These are phyloP conservation scores for Ectobius pallidus DNA, from an alignment of 2,888 invertebrate genomes.

Conservation along the genomic window DNA sequence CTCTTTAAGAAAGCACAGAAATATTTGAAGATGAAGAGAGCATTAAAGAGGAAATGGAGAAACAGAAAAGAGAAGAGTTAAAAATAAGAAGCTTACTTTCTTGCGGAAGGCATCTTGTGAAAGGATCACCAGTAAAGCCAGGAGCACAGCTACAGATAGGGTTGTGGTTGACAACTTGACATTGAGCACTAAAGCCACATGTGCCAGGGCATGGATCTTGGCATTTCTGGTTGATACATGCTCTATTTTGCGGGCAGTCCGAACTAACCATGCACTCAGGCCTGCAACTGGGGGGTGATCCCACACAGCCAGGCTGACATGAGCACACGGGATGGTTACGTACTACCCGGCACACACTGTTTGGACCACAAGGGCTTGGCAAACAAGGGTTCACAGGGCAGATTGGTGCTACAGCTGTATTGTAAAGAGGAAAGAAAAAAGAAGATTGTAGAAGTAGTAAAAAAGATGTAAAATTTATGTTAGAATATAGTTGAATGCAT, in stretches of 20 bases:
- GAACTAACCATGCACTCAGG: constrained; percentile 81
- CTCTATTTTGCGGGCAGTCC: constrained; percentile 75
- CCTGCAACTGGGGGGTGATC: constrained; percentile 76
- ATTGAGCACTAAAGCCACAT: constrained; percentile 77
- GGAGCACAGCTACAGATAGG: constrained; percentile 62
- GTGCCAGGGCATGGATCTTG: constrained; percentile 77
- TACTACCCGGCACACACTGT: constrained; percentile 74
- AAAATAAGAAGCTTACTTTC: constrained; percentile 63
- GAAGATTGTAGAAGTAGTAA: constrained; percentile 6
- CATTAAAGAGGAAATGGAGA: constrained; percentile 22
- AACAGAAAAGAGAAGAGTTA: constrained; percentile 13
- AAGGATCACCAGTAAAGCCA: constrained; percentile 51
- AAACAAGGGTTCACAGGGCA: constrained; percentile 69
- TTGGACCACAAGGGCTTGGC: constrained; percentile 80
- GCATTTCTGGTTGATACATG: constrained; percentile 80
- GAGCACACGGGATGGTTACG: constrained; percentile 78
- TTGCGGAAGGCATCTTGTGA: constrained; percentile 53
- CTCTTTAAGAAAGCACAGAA: neutral
- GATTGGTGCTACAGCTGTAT: constrained; percentile 46
- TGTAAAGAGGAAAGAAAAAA: constrained; percentile 23
- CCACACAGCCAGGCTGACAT: constrained; percentile 73
- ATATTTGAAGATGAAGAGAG: neutral
- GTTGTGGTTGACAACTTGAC: constrained; percentile 80
- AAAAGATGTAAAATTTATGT: neutral
- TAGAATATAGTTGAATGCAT: neutral